These are phyloP conservation scores for Hofmannophila pseudospretella DNA, from an alignment of 2,888 invertebrate genomes.

Conservation along the genomic window DNA sequence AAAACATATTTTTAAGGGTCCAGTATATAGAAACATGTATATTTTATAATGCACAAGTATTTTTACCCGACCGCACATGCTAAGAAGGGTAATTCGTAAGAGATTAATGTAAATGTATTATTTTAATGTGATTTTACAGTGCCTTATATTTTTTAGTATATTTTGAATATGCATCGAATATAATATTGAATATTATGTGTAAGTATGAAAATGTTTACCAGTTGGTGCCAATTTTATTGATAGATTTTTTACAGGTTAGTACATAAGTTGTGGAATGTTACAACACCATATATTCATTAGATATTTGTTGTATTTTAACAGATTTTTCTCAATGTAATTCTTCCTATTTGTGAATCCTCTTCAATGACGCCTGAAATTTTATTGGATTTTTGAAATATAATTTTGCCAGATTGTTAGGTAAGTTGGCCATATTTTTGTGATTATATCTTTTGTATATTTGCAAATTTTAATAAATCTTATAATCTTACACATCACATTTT, in stretches of 20 bases:
- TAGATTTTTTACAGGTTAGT: slow-evolving; percentile 10
- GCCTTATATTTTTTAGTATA: slow-evolving; percentile 47
- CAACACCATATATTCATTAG: no score
- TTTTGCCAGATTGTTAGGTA: no score
- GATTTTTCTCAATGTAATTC: no score
- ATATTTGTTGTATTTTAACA: no score
- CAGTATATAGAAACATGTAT: slow-evolving; percentile 3
- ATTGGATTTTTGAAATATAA: no score
- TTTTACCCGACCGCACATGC: slow-evolving; percentile 5
- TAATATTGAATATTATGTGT: slow-evolving; percentile 6
- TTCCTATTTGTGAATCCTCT: no score
- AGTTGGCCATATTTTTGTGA: slow-evolving; percentile 49
- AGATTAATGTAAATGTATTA: slow-evolving; percentile 27
- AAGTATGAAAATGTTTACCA: slow-evolving; percentile 38
- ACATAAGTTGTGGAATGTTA: no score
- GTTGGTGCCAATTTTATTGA: slow-evolving; percentile 57
- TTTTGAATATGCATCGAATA: slow-evolving; percentile 22
- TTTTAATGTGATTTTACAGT: slow-evolving; percentile 57
- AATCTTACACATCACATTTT: no score
- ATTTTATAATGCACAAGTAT: slow-evolving; percentile 30
- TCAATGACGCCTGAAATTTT: no score
- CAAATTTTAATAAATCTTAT: no score
- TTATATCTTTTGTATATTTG: no score
- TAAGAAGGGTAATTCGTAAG: slow-evolving; percentile 17
- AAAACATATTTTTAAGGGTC: background rate